Percentiles rank a stretch among this genome's conserved stretches.
Evolutionary conservation across 2,888 invertebrate genomes (phyloP).

Genomic region (Holacanthella duospinosa): DNA sequence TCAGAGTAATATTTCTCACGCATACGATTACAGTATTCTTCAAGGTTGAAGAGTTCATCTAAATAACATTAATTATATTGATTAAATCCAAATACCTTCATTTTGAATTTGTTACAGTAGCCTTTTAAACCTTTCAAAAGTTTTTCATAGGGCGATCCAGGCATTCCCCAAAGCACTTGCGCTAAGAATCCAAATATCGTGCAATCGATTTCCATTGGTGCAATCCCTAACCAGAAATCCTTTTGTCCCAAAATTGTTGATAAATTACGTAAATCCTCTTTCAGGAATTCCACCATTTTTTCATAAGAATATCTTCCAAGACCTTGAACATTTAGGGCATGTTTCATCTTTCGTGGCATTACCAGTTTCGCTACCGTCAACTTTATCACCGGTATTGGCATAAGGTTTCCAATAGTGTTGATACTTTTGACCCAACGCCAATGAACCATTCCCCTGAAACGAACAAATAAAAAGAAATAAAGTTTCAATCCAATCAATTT

Average conservation of each 20-base stretch:
- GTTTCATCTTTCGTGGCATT: not conserved
- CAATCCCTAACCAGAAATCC: constrained; percentile 11
- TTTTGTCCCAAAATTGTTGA: constrained; percentile 14
- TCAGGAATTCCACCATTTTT: not conserved
- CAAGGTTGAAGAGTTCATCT: constrained; percentile 23
- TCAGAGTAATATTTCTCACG: constrained; percentile 25
- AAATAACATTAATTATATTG: not conserved
- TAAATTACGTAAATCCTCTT: constrained; percentile 6
- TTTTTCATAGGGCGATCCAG: constrained; percentile 14
- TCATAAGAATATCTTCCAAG: constrained; percentile 10
- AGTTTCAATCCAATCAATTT: too few species aligned
- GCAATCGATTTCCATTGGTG: constrained; percentile 13
- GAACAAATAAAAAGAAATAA: constrained; percentile 2
- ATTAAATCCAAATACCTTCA: too few species aligned
- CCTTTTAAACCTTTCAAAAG: constrained; percentile 12
- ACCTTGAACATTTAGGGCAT: constrained; percentile 1
- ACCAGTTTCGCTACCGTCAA: not conserved
- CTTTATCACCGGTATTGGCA: not conserved
- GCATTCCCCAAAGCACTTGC: constrained; percentile 10
- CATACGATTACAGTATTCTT: constrained; percentile 26
- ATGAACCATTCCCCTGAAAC: constrained; percentile 3
- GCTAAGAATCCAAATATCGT: constrained; percentile 13
- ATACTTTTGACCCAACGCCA: constrained; percentile 5
- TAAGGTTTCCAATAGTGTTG: not conserved
- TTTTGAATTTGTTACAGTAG: not conserved